A percentile compares a stretch with the other conserved stretches of the same genome.
phyloP scores from a whole-genome alignment of 2,888 invertebrate species.

The Lymantria monacha region DNA sequence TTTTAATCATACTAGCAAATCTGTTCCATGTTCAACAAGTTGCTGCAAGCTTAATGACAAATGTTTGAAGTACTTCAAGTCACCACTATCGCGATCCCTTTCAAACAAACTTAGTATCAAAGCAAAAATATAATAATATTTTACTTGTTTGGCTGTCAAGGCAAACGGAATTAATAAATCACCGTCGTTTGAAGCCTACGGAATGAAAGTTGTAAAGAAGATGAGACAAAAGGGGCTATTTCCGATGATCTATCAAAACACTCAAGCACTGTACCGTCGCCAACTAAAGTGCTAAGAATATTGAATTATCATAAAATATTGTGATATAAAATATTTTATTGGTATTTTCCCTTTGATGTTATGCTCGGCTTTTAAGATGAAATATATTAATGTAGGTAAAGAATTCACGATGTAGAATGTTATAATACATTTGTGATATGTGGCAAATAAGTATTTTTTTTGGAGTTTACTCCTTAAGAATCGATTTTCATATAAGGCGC shows the following conservation, averaged over 20 bases:
- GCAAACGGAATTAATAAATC: slow-evolving; percentile 46
- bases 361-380: background rate
- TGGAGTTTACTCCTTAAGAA: too few species aligned
- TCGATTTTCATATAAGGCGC: too few species aligned
- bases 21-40: too few species aligned
- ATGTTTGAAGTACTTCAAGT: too few species aligned
- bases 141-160: slow-evolving; percentile 40
- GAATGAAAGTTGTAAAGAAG: slow-evolving; percentile 41
- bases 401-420: background rate
- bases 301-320: slow-evolving; percentile 21
- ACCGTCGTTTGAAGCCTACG: slow-evolving; percentile 35
- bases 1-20: too few species aligned
- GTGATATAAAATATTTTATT: slow-evolving; percentile 1
- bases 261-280: slow-evolving; percentile 33
- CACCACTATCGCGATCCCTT: too few species aligned
- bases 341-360: slow-evolving; percentile 5
- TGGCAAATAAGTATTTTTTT: background rate
- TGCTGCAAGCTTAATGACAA: too few species aligned
- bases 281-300: slow-evolving; percentile 29
- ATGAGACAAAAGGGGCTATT: slow-evolving; percentile 49
- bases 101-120: slow-evolving; percentile 11
- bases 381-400: slow-evolving; percentile 1
- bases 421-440: background rate
- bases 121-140: slow-evolving; percentile 31
- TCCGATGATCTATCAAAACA: slow-evolving; percentile 57